Percentiles rank a stretch among this genome's conserved stretches.
These are phyloP conservation scores for Phymatocera aterrima DNA, from an alignment of 2,888 invertebrate species.

Conservation along the genomic window DNA sequence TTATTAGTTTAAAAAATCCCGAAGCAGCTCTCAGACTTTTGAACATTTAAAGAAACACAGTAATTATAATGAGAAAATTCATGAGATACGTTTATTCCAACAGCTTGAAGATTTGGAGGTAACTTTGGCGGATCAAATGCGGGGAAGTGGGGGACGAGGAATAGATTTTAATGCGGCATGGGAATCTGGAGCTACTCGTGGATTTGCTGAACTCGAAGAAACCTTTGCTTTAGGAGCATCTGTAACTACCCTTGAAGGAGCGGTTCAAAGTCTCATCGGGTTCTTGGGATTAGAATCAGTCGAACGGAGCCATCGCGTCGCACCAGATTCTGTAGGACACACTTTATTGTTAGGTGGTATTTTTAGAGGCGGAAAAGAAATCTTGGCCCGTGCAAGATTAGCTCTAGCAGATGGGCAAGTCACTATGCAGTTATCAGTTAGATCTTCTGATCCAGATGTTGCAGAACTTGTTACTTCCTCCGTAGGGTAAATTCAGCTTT, in stretches of 20 bases:
- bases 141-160: slow-evolving; percentile 77
- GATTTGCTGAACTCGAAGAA: slow-evolving; percentile 87
- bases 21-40: too few species aligned
- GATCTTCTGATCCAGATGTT: slow-evolving; percentile 90
- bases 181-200: slow-evolving; percentile 79
- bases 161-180: slow-evolving; percentile 79
- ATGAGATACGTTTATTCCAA: slow-evolving; percentile 47
- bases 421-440: slow-evolving; percentile 94
- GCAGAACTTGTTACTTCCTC: slow-evolving; percentile 92
- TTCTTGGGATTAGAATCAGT: slow-evolving; percentile 91
- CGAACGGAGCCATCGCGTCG: slow-evolving; percentile 89
- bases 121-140: slow-evolving; percentile 90
- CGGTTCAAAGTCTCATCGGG: slow-evolving; percentile 88
- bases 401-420: slow-evolving; percentile 88
- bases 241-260: slow-evolving; percentile 87
- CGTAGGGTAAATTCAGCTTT: slow-evolving; percentile 80
- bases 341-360: slow-evolving; percentile 89
- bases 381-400: slow-evolving; percentile 90
- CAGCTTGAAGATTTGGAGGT: slow-evolving; percentile 94
- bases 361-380: slow-evolving; percentile 93
- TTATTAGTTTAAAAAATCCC: slow-evolving; percentile 16
- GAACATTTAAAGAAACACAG: background rate
- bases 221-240: slow-evolving; percentile 90
- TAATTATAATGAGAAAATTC: slow-evolving; percentile 9
- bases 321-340: slow-evolving; percentile 89